These are phyloP conservation scores for Oceanites oceanicus DNA, from an alignment of 2,113 vertebrate species.

Conservation along the genomic window DNA sequence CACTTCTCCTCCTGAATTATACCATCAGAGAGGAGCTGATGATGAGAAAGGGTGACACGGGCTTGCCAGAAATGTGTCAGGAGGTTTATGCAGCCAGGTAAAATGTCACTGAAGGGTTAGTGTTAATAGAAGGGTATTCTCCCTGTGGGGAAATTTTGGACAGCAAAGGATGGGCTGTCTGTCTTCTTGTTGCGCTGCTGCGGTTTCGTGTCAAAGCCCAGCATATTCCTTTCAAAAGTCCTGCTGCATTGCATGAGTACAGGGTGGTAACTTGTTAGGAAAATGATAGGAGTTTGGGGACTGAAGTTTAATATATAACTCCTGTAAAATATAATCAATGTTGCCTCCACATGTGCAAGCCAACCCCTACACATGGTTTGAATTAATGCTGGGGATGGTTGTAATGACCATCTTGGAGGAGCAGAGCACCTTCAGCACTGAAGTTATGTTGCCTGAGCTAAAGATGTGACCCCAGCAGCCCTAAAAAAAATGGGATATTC, in stretches of 20 bases:
- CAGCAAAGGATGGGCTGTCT: neutral
- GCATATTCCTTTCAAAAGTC: neutral
- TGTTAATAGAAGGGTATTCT: neutral
- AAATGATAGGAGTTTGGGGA: neutral
- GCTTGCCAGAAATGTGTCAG: slow-evolving; percentile 18
- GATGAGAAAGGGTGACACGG: neutral
- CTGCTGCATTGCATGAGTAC: neutral
- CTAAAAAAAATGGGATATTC: neutral
- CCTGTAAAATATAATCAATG: neutral
- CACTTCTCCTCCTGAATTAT: neutral
- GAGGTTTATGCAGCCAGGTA: slow-evolving; percentile 24
- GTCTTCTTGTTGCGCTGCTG: neutral
- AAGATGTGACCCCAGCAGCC: neutral
- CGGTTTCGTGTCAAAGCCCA: neutral
- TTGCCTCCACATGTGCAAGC: neutral
- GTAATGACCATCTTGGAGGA: neutral
- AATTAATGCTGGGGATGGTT: neutral
- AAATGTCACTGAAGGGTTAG: neutral
- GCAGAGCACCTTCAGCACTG: neutral
- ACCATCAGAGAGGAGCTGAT: neutral
- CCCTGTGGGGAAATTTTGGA: neutral
- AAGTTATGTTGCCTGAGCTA: neutral
- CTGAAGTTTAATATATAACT: neutral
- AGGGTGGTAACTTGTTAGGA: slow-evolving; percentile 7
- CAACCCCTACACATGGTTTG: neutral